These are phyloP conservation scores for Brassicogethes aeneus DNA, from an alignment of 2,888 invertebrate genomes.

Conservation along the genomic window DNA sequence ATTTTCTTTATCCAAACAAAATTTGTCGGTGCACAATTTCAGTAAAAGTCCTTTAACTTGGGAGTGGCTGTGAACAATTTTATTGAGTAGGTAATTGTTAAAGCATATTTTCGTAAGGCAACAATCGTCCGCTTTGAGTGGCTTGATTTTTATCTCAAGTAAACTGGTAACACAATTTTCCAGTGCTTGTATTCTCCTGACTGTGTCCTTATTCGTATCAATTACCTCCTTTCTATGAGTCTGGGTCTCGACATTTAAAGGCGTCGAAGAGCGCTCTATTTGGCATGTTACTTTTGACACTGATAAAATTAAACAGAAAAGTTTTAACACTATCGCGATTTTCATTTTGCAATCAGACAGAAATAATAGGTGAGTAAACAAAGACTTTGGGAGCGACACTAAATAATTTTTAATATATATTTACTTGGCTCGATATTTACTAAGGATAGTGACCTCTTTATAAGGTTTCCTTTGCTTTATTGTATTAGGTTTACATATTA, in stretches of 20 bases:
- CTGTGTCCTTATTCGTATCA: background rate
- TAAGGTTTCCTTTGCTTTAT: slow-evolving; percentile 11
- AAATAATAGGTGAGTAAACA: too few species aligned
- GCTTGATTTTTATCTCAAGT: slow-evolving; percentile 7
- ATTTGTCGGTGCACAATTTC: slow-evolving; percentile 12
- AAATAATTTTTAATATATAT: too few species aligned
- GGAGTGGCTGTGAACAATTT: slow-evolving; percentile 4
- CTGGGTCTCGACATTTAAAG: too few species aligned
- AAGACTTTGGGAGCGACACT: too few species aligned
- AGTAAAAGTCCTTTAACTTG: slow-evolving; percentile 6
- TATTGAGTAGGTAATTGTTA: background rate
- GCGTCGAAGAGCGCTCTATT: background rate
- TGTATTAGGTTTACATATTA: slow-evolving; percentile 3
- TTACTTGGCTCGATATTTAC: slow-evolving; percentile 11
- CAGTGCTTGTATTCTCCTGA: background rate
- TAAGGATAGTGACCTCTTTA: slow-evolving; percentile 6
- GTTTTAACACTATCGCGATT: background rate
- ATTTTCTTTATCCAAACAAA: slow-evolving; percentile 9
- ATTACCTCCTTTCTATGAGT: too few species aligned
- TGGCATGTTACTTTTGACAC: background rate
- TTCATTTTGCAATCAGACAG: too few species aligned
- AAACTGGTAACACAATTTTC: slow-evolving; percentile 12
- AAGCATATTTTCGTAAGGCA: slow-evolving; percentile 16
- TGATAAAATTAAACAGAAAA: background rate
- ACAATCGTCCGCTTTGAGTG: slow-evolving; percentile 11